Base-by-base conservation (phyloP, 2,797 vertebrate genomes). In the Calcarius lapponicus region DNA sequence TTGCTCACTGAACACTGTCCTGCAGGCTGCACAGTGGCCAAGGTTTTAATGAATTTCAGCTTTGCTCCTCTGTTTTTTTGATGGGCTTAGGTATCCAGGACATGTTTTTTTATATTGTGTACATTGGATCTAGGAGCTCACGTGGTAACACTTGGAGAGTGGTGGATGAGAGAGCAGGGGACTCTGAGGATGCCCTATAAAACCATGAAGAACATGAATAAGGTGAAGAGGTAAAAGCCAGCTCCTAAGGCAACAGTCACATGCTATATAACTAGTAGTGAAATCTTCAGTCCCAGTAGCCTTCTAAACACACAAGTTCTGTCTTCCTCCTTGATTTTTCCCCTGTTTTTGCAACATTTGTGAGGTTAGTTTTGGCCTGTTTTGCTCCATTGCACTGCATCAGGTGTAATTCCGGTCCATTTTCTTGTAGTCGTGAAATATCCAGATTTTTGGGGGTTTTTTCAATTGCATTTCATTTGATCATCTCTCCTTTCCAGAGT, bases 41-140 rank as follows among this genome's bases (percentile, higher is more conserved):
- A 26, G 19, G 38, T 25, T 61, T 69, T 13, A 47, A 50, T 13
- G 62, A 53, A 16, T 48, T 71, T 45, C 71, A 76, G 42, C 42
- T 64, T 57, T 32, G 38, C 48, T 91, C 11, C 57, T 73, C 60
- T 12, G 9, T 6, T 58, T 86, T n/a, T 40, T 38, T 28, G 21
- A 29, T 53, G 48, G 38, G 24, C 21, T 76, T 34, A 29, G 22
- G 15, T 29, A 31, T 29, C 32, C 60, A 82, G 20, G 21, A 31
- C 42, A 24, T 7, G 14, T 20, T 7, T 82, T 82, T 91, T 88
- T 73, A 25, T 4, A 26, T 70, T 1, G 8, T 58, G 10, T 31
- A 1, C 13, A 1, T 10, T 54, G 36, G 13, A 43, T 26, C 13
- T 17, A n/a, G 34, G 25, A 65, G 16, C 15, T 74, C 3, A 0